phyloP scores from a whole-genome alignment of 1,140 invertebrate genomes.

The Parasteatoda tepidariorum region DNA sequence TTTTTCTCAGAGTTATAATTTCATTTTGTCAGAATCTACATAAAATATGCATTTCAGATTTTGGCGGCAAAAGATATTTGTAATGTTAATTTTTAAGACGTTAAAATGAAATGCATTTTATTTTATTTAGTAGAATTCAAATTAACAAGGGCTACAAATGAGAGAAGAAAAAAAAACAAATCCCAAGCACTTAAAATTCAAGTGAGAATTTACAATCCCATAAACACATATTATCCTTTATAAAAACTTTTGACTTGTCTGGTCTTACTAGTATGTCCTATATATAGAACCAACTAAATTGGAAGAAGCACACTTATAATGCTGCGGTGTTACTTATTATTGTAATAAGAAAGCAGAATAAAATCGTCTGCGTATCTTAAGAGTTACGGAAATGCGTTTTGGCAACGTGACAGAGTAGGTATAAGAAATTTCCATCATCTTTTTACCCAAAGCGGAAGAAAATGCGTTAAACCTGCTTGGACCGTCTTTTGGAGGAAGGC shows the following conservation, averaged over 20 bases:
- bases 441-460: not conserved
- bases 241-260: not conserved
- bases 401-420: conserved; percentile 47
- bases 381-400: conserved; percentile 24
- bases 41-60: too few relatives aligned
- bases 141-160: too few relatives aligned
- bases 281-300: not conserved
- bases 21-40: too few relatives aligned
- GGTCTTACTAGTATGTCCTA: not conserved
- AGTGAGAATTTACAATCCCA: not conserved
- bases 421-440: conserved; percentile 40
- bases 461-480: conserved; percentile 29
- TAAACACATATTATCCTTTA: not conserved
- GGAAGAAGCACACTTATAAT: not conserved
- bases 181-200: too few relatives aligned
- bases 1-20: too few relatives aligned
- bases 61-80: too few relatives aligned
- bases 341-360: conserved; percentile 6
- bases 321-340: not conserved
- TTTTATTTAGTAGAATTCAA: too few relatives aligned
- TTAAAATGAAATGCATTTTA: too few relatives aligned
- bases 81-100: too few relatives aligned
- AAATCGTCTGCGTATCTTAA: conserved; percentile 14
- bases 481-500: not conserved
- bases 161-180: too few relatives aligned